Base-by-base conservation (phyloP, 2,888 invertebrate species). In the Sesia bembeciformis region DNA sequence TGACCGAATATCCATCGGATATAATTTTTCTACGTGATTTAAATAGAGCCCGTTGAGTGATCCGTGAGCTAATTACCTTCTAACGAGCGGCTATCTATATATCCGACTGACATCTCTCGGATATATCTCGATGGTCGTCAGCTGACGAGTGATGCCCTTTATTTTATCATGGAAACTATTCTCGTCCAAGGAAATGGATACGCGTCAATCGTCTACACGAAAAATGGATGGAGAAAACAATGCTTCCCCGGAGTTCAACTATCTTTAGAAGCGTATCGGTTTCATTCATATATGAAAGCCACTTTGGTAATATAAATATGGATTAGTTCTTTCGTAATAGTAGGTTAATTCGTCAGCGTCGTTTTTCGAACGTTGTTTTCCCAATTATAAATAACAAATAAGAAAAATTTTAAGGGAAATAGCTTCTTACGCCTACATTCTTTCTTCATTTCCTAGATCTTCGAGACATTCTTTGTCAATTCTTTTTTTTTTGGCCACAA, bases 51-150 rank as follows among this genome's bases (percentile, higher is more conserved):
- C 69, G 88, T 55, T 78, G 88, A 89, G 75, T 80, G 88, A 89
- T 84, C 77, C 72, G 67, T 78, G 80, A 72, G 84, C 86, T 89
- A 88, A 89, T 89, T 88, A 85, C 82, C 78, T 77, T 74, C 87
- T 88, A 89, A 89, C 84, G 88, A 88, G 74, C 83, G 73, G 76
- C 70, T 75, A 85, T 85, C 80, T 74, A 78, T 82, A 23, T 23
- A 23, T 23, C 23, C 23, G 23, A 23, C 23, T 23, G 78, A 76
- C 84, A 83, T 84, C 77, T 76, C 70, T 65, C 62, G 65, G 66
- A 71, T 79, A 80, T 84, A 83, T 81, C 72, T 76, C 78, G 80
- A 84, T 81, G 84, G 74, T 64, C 74, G 75, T 63, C 70, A 59
- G 60, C 59, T 65, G 87, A 74, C 72, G 87, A 88, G 67, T 80